Evolutionary conservation across 2,797 vertebrate genomes (phyloP).

Genomic region (Ctenopoma kingsleyae): DNA sequence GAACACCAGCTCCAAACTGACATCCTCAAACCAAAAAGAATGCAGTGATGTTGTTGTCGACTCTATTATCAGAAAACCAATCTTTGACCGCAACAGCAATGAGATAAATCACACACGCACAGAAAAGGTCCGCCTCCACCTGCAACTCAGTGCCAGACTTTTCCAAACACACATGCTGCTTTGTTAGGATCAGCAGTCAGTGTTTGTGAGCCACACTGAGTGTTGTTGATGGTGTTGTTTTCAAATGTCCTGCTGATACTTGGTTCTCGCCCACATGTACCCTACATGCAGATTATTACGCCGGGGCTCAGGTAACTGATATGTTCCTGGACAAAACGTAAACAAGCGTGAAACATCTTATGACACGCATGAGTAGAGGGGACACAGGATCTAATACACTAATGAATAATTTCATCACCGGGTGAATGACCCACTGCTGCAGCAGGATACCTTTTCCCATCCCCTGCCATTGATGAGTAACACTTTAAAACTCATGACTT

Average conservation of each 20-base stretch:
- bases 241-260: slow-evolving; percentile 76
- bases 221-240: slow-evolving; percentile 85
- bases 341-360: slow-evolving; percentile 77
- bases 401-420: slow-evolving; percentile 78
- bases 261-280: slow-evolving; percentile 65
- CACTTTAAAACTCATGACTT: slow-evolving; percentile 59
- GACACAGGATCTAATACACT: slow-evolving; percentile 71
- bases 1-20: not conserved
- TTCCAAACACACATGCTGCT: slow-evolving; percentile 56
- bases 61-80: slow-evolving; percentile 40
- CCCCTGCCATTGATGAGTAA: slow-evolving; percentile 54
- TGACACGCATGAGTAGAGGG: slow-evolving; percentile 66
- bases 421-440: slow-evolving; percentile 57
- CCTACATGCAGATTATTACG: slow-evolving; percentile 76
- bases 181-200: slow-evolving; percentile 51
- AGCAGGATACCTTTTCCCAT: slow-evolving; percentile 25
- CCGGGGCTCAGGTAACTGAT: slow-evolving; percentile 82
- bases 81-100: slow-evolving; percentile 27
- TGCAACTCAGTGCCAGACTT: slow-evolving; percentile 52
- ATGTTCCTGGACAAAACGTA: slow-evolving; percentile 82
- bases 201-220: slow-evolving; percentile 64
- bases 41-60: slow-evolving; percentile 37
- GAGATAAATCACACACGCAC: slow-evolving; percentile 22
- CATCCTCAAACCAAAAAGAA: slow-evolving; percentile 21
- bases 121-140: slow-evolving; percentile 48